These are phyloP conservation scores for Percina caprodes DNA, from an alignment of 2,113 vertebrate species.

Conservation along the genomic window DNA sequence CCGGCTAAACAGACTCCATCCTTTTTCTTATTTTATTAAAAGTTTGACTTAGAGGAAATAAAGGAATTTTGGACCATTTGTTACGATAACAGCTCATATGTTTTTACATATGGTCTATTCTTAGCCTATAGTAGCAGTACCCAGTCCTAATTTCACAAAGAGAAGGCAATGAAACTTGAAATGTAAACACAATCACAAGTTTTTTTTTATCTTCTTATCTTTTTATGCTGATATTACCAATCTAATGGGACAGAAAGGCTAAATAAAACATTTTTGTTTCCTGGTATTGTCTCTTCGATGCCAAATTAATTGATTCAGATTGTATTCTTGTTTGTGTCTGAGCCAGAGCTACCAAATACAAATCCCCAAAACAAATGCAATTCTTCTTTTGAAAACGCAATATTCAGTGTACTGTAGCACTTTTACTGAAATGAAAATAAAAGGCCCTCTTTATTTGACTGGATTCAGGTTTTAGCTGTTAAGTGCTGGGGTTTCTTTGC, in stretches of 20 bases:
- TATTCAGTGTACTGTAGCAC: neutral
- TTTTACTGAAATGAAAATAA: neutral
- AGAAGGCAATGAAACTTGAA: too few species aligned
- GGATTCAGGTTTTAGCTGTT: neutral
- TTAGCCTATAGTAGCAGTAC: too few species aligned
- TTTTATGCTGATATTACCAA: too few species aligned
- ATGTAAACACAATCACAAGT: too few species aligned
- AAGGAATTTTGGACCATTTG: slow-evolving; percentile 11
- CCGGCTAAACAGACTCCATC: slow-evolving; percentile 23
- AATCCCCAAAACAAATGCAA: slow-evolving; percentile 11
- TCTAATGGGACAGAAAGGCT: neutral
- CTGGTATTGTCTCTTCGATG: too few species aligned
- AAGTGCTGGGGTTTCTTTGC: neutral
- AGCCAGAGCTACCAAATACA: neutral
- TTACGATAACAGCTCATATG: slow-evolving; percentile 9
- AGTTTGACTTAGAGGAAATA: slow-evolving; percentile 20
- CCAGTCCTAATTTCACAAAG: too few species aligned
- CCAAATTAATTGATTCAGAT: slow-evolving; percentile 15
- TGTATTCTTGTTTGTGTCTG: neutral
- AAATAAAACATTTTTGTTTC: too few species aligned
- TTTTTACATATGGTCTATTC: neutral
- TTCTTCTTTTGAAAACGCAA: neutral
- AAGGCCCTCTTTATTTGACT: neutral
- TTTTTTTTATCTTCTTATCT: neutral
- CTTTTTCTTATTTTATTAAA: slow-evolving; percentile 8